Evolutionary conservation across 2,113 vertebrate species (phyloP).

Genomic region (Argyrosomus japonicus): DNA sequence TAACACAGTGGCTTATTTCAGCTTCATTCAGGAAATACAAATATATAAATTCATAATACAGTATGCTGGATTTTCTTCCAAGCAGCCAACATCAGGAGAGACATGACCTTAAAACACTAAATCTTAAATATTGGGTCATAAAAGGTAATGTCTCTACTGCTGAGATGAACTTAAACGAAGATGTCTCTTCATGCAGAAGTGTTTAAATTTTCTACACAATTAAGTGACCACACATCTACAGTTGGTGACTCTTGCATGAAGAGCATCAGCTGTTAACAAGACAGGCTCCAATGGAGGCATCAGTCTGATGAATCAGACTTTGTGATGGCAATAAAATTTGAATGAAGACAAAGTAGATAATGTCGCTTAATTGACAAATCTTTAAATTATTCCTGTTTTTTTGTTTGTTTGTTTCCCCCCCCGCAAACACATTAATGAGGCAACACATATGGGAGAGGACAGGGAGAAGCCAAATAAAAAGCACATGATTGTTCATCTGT

Average conservation of each 20-base stretch:
- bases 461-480: constrained; percentile 49
- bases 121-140: constrained; percentile 29
- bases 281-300: constrained; percentile 37
- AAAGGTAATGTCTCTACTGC: constrained; percentile 49
- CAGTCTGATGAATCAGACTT: constrained; percentile 46
- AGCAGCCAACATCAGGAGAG: constrained; percentile 48
- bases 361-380: neutral
- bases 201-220: constrained; percentile 41
- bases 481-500: neutral
- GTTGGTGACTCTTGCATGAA: constrained; percentile 49
- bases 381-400: neutral
- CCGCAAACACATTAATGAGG: constrained; percentile 3
- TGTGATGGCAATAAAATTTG: constrained; percentile 37
- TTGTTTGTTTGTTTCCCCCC: too few species aligned
- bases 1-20: constrained; percentile 31
- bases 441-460: constrained; percentile 28
- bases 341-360: constrained; percentile 37
- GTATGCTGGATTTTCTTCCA: neutral
- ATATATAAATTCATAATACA: constrained; percentile 21
- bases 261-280: constrained; percentile 61
- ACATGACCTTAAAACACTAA: constrained; percentile 38
- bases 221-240: constrained; percentile 39
- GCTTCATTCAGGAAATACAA: constrained; percentile 33
- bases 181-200: constrained; percentile 68
- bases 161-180: constrained; percentile 51